Evolutionary conservation across 2,888 invertebrate genomes (phyloP).

Genomic region (Dilophus febrilis): DNA sequence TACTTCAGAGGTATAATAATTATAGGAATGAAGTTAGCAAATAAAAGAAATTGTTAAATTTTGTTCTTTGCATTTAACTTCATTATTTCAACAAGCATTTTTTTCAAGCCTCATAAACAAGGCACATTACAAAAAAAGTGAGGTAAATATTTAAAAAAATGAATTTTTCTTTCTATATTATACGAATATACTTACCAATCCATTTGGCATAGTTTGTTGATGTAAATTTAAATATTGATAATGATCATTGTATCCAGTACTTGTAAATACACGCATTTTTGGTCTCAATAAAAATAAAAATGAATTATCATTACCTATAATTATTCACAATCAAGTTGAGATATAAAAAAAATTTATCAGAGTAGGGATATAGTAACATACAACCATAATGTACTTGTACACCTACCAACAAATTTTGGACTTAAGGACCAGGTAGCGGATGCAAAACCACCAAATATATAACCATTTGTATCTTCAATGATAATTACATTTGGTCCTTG

Average conservation of each 20-base stretch:
- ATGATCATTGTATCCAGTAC: conserved; percentile 74
- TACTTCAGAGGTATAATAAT: too few species aligned
- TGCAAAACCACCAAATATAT: conserved; percentile 83
- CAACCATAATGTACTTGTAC: too few species aligned
- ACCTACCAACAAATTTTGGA: conserved; percentile 55
- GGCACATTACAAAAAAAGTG: too few species aligned
- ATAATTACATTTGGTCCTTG: conserved; percentile 72
- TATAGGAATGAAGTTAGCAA: too few species aligned
- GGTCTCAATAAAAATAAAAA: conserved; percentile 77
- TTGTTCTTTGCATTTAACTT: too few species aligned
- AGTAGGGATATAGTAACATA: background rate
- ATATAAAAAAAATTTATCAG: conserved; percentile 5
- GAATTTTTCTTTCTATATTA: conserved; percentile 1
- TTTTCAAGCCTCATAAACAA: too few species aligned
- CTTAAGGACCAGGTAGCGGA: conserved; percentile 56
- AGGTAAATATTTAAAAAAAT: background rate
- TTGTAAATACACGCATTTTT: conserved; percentile 54
- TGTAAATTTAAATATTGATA: conserved; percentile 85
- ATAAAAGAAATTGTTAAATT: too few species aligned
- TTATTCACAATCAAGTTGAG: too few species aligned
- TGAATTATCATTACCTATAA: conserved; percentile 51
- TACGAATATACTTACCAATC: conserved; percentile 41
- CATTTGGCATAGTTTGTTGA: conserved; percentile 89
- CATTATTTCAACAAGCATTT: too few species aligned
- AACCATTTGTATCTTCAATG: conserved; percentile 62